Evolutionary conservation across 2,797 vertebrate genomes (phyloP).

Genomic region (Tenualosa ilisha): DNA sequence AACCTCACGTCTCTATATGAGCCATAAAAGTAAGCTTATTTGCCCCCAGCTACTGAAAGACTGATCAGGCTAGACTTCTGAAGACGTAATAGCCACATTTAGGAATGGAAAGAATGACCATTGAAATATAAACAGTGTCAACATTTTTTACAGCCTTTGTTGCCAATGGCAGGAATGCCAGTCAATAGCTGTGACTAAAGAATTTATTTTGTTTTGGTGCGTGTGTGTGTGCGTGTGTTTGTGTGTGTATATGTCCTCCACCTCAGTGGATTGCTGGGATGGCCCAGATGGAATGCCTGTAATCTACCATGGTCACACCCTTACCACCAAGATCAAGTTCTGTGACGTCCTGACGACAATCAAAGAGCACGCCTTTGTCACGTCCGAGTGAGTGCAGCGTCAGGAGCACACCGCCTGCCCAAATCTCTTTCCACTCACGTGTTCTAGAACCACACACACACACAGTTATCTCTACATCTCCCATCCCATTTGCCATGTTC

Average conservation of each 20-base stretch:
- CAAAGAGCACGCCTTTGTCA: constrained; percentile 97
- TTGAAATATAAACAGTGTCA: not conserved
- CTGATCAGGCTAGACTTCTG: not conserved
- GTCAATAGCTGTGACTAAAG: not conserved
- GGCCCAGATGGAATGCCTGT: constrained; percentile 97
- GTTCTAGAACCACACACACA: too few species aligned
- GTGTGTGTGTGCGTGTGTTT: constrained; percentile 13
- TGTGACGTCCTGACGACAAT: constrained; percentile 91
- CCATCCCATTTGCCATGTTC: not conserved
- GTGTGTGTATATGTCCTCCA: constrained; percentile 43
- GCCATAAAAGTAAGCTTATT: not conserved
- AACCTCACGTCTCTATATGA: not conserved
- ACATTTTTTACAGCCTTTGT: not conserved
- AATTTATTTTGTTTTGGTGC: not conserved
- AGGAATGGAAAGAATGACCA: not conserved
- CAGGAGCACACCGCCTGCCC: not conserved
- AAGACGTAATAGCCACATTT: not conserved
- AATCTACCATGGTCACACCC: constrained; percentile 98
- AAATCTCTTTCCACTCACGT: not conserved
- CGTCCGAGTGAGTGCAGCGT: constrained; percentile 87
- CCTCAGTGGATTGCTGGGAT: constrained; percentile 98
- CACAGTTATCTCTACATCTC: not conserved
- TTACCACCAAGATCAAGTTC: constrained; percentile 99
- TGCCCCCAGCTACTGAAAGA: not conserved
- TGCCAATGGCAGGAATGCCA: not conserved